A percentile compares a stretch with the other conserved stretches of the same genome.
Evolutionary conservation across 2,113 vertebrate genomes (phyloP).

Genomic region (Sciurus niger): DNA sequence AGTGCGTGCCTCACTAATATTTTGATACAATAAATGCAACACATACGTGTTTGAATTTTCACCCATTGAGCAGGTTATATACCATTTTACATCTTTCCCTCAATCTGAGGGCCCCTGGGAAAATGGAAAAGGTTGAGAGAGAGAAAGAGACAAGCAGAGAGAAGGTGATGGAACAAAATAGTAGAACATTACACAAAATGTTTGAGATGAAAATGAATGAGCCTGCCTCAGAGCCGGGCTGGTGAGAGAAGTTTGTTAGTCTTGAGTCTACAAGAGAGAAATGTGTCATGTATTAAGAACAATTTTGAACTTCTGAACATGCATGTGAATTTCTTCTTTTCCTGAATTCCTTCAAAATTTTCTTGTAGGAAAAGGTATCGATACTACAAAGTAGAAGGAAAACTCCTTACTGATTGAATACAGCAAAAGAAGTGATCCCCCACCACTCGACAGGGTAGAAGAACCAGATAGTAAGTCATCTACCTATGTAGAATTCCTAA

Average conservation of each 20-base stretch:
- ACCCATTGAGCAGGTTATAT: neutral
- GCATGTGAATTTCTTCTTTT: neutral
- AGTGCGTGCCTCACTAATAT: neutral
- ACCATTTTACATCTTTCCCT: neutral
- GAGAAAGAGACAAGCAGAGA: neutral
- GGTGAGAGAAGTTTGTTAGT: neutral
- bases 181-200: neutral
- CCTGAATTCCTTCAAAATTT: neutral
- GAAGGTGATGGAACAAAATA: neutral
- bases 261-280: neutral
- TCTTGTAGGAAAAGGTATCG: neutral
- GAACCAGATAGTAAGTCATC: neutral
- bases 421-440: neutral
- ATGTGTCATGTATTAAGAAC: neutral
- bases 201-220: neutral
- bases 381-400: neutral
- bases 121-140: neutral
- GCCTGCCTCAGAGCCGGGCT: accelerated
- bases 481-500: neutral
- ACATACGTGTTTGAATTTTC: neutral
- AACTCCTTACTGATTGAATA: neutral
- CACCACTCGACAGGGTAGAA: neutral
- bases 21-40: neutral
- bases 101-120: neutral
- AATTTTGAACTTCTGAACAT: neutral